Evolutionary conservation across 2,113 vertebrate genomes (phyloP).

Genomic region (Tachysurus vachellii): DNA sequence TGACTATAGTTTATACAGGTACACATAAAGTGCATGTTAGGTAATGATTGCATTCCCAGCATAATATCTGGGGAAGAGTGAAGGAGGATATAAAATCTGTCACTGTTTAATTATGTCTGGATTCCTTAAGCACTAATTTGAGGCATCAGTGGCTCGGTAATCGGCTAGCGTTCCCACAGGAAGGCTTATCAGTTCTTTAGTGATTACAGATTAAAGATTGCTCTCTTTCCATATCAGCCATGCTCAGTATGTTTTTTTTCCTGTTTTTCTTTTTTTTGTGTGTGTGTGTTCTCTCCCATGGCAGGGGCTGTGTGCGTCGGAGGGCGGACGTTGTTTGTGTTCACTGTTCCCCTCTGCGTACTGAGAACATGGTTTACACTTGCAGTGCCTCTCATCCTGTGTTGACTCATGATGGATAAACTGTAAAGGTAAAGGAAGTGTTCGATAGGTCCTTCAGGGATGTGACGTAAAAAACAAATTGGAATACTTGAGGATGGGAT

Average conservation of each 20-base stretch:
- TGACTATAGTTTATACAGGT: conserved; percentile 23
- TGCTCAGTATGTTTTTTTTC: conserved; percentile 36
- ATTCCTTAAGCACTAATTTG: conserved; percentile 75
- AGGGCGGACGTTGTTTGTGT: conserved; percentile 49
- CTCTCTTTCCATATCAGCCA: conserved; percentile 32
- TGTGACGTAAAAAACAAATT: background rate
- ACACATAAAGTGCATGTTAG: conserved; percentile 26
- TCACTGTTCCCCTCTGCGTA: conserved; percentile 53
- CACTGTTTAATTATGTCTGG: conserved; percentile 59
- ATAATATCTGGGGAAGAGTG: conserved; percentile 43
- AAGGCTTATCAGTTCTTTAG: conserved; percentile 57
- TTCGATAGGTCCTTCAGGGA: background rate
- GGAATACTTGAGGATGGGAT: background rate
- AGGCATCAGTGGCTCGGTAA: conserved; percentile 78
- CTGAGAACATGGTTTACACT: conserved; percentile 12
- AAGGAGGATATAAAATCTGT: conserved; percentile 51
- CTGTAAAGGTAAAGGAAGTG: background rate
- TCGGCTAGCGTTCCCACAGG: conserved; percentile 70
- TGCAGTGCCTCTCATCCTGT: conserved; percentile 23
- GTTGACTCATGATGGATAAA: background rate
- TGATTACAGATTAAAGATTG: conserved; percentile 57
- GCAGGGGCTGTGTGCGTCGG: background rate
- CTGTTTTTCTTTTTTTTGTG: conserved; percentile 39
- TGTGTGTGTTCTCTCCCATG: conserved; percentile 14
- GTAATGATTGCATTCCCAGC: conserved; percentile 21